Base-by-base conservation (phyloP, 1,140 invertebrate species). In the Telenomus remus region DNA sequence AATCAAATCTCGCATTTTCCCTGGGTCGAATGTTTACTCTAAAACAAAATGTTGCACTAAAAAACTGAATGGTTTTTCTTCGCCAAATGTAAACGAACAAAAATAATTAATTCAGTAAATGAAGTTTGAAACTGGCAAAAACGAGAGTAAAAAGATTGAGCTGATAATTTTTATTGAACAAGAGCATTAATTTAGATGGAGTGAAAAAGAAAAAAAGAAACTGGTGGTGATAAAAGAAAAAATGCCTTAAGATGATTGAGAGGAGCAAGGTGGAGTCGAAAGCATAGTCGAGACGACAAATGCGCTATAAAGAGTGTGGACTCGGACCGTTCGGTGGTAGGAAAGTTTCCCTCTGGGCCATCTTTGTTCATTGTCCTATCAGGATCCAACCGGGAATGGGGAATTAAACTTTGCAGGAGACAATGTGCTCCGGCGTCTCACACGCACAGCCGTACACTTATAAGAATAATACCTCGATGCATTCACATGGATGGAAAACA, bases 281-380 rank as follows among this genome's bases (percentile, higher is more conserved):
- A 77, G 68, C 68, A 64, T 77, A 55, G 69, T 72, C 44, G 64
- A 64, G 47, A 65, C 60, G 59, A 78, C 60, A 73, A 78, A 78
- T 68, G 69, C 27, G 64, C 57, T 46, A 65, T 73, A 69, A 78
- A 72, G 69, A 78, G 65, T 70, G 42, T 37, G 54, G 65, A 70
- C 50, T 74, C 51, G 76, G 50, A 71, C 65, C 60, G 72, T 72
- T 77, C 63, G 68, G 51, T 10, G 68, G 66, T 47, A 73, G 69
- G 50, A 78, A 73, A 77, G 34, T 73, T 72, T 72, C 63, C 64
- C 75, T 69, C 42, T 63, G 63, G 75, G 48, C 66, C 75, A 73
- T 73, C 68, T 69, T 77, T 73, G 73, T 76, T 76, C 73, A 76
- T 76, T 76, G 68, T 72, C 75, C 75, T 64, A 72, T 77, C 53